Evolutionary conservation across 2,113 vertebrate species (phyloP).

Genomic region (Ancistrus triradiatus): DNA sequence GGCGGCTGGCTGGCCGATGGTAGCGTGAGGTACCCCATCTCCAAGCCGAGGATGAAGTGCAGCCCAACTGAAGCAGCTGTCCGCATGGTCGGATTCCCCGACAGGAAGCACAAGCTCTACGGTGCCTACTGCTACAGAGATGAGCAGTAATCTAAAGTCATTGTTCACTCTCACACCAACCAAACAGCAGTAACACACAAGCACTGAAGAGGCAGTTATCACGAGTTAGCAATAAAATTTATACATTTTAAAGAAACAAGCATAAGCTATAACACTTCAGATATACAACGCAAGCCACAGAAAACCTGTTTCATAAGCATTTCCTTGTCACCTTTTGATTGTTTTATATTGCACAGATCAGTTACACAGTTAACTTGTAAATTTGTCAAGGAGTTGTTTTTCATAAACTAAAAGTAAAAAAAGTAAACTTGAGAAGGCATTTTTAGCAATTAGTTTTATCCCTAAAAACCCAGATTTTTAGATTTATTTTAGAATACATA

Average conservation of each 20-base stretch:
- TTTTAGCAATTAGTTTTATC: neutral
- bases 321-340: no score
- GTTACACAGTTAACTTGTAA: no score
- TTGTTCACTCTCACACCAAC: slow-evolving; percentile 45
- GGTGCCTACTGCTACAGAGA: slow-evolving; percentile 90
- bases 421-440: no score
- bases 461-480: neutral
- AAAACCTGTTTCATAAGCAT: no score
- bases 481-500: neutral
- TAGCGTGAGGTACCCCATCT: slow-evolving; percentile 94
- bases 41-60: slow-evolving; percentile 86
- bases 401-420: no score
- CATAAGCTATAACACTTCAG: neutral
- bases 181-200: slow-evolving; percentile 59
- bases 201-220: slow-evolving; percentile 55
- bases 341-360: no score
- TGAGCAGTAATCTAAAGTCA: slow-evolving; percentile 65
- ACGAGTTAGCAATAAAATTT: slow-evolving; percentile 82
- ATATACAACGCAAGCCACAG: neutral
- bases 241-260: slow-evolving; percentile 59
- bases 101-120: slow-evolving; percentile 85
- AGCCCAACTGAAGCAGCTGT: slow-evolving; percentile 89
- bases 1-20: slow-evolving; percentile 92
- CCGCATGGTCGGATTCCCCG: slow-evolving; percentile 85
- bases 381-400: no score